Evolutionary conservation across 2,888 invertebrate genomes (phyloP), one percentile per base, ranked within the genome.

Genomic region (Eupithecia insigniata): DNA sequence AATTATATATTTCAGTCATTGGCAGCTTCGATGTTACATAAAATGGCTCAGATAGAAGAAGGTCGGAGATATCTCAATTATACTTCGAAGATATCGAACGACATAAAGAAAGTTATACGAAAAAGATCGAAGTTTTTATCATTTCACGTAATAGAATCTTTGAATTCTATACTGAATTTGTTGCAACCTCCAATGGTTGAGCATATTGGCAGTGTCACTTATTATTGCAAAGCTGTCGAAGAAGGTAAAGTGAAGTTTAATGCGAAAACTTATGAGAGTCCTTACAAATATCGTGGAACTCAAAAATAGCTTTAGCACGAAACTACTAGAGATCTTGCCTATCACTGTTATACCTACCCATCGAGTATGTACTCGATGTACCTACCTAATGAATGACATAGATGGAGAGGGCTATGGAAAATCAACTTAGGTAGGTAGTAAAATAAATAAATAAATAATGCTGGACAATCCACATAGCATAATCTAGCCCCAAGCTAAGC

Each of bases 41-140:
- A 90, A 84, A 79, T 93, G 32, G 84, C 89, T 10, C 85, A 87
- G 61, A 51, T 90, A 71, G 92, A 92, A 81, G 92, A 93, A 81
- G 93, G 93, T 10, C 85, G 89, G 71, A 84, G 90, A 71, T 93
- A 93, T 76, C 80, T 93, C 60, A 92, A 89, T 77, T 91, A 84
- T 34, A 93, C 84, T 75, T 89, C 92, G 7, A 93, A 88, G 87
- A 86, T 93, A 67, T 85, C 84, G 12, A 89, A 87, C 69, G 92
- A 93, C 65, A 84, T 93, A 32, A 90, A 88, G 78, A 89, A 87
- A 81, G 79, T 90, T 28, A 75, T 93, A 55, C 87, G 85, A 81
- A 89, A 87, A 77, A 86, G 83, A 76, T 77, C 83, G 0, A 70
- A 85, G 1, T 78, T 81, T 62, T 77, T 92, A 78, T 85, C 89